These are phyloP conservation scores for Embiotoca jacksoni DNA, from an alignment of 2,113 vertebrate species.

Conservation along the genomic window DNA sequence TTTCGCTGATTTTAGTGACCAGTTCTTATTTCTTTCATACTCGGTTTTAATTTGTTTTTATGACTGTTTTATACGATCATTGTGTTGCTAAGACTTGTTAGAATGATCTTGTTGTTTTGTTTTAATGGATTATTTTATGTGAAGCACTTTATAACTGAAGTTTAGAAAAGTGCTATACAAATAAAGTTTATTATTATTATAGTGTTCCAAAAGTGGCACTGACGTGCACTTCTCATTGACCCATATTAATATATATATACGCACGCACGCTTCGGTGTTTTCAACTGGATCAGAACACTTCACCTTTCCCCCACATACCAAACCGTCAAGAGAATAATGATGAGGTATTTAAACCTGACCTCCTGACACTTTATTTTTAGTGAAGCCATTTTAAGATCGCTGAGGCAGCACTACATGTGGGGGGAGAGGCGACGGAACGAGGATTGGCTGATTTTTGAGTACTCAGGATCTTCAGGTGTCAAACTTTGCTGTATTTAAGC, in stretches of 20 bases:
- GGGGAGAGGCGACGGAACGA: background rate
- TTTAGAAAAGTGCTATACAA: too few species aligned
- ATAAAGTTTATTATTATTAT: background rate
- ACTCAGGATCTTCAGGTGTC: background rate
- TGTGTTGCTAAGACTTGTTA: too few species aligned
- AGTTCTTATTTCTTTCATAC: too few species aligned
- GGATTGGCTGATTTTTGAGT: background rate
- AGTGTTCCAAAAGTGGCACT: slow-evolving; percentile 25
- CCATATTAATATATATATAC: background rate
- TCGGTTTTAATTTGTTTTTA: too few species aligned
- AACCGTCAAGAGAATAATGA: background rate
- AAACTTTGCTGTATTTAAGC: background rate
- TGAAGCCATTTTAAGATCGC: background rate
- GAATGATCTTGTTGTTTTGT: too few species aligned
- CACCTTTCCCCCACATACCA: background rate
- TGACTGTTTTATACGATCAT: too few species aligned
- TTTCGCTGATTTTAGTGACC: too few species aligned
- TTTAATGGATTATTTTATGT: too few species aligned
- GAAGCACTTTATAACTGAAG: too few species aligned
- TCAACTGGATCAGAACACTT: slow-evolving; percentile 19
- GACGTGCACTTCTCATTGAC: slow-evolving; percentile 20
- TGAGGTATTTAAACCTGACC: background rate
- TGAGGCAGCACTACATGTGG: background rate
- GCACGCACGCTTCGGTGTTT: background rate
- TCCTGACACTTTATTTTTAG: background rate